These are phyloP conservation scores for Drosophila pallidifrons DNA, from an alignment of 1,140 invertebrate species.

Conservation along the genomic window DNA sequence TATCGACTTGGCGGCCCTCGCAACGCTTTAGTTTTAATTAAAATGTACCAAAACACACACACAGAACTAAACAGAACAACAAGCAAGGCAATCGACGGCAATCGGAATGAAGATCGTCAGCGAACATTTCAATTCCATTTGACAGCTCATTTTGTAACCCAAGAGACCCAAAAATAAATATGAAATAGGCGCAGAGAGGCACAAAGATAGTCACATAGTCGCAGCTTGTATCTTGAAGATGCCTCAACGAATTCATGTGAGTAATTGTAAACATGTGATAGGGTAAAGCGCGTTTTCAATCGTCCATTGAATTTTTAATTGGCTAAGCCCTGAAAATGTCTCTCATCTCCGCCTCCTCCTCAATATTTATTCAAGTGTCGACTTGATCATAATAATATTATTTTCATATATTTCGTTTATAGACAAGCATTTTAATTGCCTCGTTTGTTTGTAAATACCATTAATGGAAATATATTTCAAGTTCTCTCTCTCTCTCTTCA, in stretches of 20 bases:
- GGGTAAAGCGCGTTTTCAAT: conserved; percentile 16
- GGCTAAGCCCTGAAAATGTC: conserved; percentile 36
- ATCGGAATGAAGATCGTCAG: conserved; percentile 30
- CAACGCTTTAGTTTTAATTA: conserved; percentile 46
- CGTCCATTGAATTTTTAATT: conserved; percentile 43
- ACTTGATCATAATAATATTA: conserved; percentile 22
- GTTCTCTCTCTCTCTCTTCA: not conserved
- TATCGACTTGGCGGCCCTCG: conserved; percentile 21
- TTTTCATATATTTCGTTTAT: conserved; percentile 12
- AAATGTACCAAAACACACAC: conserved; percentile 40
- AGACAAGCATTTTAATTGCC: conserved; percentile 38
- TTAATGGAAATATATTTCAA: conserved; percentile 43
- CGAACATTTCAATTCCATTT: conserved; percentile 47
- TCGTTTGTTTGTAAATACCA: conserved; percentile 45
- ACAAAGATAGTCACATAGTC: conserved; percentile 5
- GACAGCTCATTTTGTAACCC: conserved; percentile 40
- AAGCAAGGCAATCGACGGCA: conserved; percentile 10
- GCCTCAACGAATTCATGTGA: not conserved
- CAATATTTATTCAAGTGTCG: conserved; percentile 44
- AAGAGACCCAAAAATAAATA: conserved; percentile 36
- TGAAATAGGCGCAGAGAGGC: conserved; percentile 10
- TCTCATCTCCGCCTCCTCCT: not conserved
- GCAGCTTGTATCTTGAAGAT: conserved; percentile 30
- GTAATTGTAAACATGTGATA: conserved; percentile 38
- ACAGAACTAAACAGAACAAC: no score